Base-by-base conservation (phyloP, 2,797 vertebrate genomes). In the Microctenopoma lineatum region DNA sequence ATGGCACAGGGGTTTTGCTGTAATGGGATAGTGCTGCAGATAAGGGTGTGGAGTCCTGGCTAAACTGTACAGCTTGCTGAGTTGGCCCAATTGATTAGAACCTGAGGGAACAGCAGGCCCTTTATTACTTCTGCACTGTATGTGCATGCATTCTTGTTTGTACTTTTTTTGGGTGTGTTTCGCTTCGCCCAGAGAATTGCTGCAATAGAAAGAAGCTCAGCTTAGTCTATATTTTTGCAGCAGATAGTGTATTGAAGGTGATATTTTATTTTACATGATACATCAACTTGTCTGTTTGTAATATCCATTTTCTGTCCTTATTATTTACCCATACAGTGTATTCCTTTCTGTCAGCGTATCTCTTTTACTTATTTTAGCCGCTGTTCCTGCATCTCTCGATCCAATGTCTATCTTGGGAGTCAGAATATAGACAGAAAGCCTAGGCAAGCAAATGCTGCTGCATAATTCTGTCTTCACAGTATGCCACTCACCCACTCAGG, bases 51-150 rank as follows among this genome's bases (percentile, higher is more conserved):
- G 63, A 76, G 72, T 73, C 55, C 64, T 29, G 36, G 62, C 39
- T 73, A 62, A 81, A 66, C 63, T 81, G 58, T 57, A 75, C 65
- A 74, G 83, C 76, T 78, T 45, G 66, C 84, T 87, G 82, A 89
- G 77, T 82, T 77, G 64, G 83, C 71, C 77, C 81, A 73, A 87
- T 88, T 90, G 87, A 90, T 89, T 77, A 83, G 75, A 78, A 76
- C 84, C 76, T 74, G 34, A 80, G 87, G 82, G 85, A 89, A 47
- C 45, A 70, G 45, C 53, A 41, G 45, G 59, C 76, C 73, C 74
- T 68, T 76, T 86, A 84, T 75, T 74, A 82, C 84, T 83, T 58
- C 70, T 61, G 56, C 65, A 45, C 32, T 64, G 21, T 63, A 13
- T 52, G 55, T 46, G 65, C 25, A 44, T 25, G 48, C 42, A 48